These are phyloP conservation scores for Cyphomyrus plagiostoma DNA, from an alignment of 2,113 vertebrate species.

Conservation along the genomic window DNA sequence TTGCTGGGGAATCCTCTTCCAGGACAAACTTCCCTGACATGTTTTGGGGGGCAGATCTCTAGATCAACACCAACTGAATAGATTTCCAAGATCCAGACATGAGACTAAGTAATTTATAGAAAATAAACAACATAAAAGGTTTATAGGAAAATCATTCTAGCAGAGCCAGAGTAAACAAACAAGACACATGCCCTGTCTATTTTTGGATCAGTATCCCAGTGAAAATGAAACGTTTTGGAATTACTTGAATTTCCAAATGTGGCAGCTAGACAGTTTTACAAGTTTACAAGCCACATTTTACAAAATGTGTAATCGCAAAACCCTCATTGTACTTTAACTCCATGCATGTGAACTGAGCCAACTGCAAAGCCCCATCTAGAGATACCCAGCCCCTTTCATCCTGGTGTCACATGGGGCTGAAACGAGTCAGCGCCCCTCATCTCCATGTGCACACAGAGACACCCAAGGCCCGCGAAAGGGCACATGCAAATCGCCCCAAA, in stretches of 20 bases:
- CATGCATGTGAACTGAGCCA: slow-evolving; percentile 27
- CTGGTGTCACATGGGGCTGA: slow-evolving; percentile 9
- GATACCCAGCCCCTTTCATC: slow-evolving; percentile 16
- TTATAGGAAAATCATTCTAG: slow-evolving; percentile 6
- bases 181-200: neutral
- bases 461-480: slow-evolving; percentile 49
- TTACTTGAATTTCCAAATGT: slow-evolving; percentile 2
- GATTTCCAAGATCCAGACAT: slow-evolving; percentile 9
- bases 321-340: neutral
- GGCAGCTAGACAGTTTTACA: neutral
- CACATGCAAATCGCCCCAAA: slow-evolving; percentile 65
- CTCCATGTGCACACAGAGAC: slow-evolving; percentile 28
- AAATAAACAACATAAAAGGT: slow-evolving; percentile 17
- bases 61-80: slow-evolving; percentile 4
- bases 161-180: slow-evolving; percentile 11
- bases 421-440: slow-evolving; percentile 15
- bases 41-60: neutral
- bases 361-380: neutral
- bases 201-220: slow-evolving; percentile 4
- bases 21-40: neutral
- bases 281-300: slow-evolving; percentile 33
- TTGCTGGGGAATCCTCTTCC: neutral
- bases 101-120: slow-evolving; percentile 11
- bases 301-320: slow-evolving; percentile 55
- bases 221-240: neutral